A percentile compares a stretch with the other conserved stretches of the same genome.
phyloP scores from a whole-genome alignment of 37 sponge, comb jelly and placozoan species.

The Geodia barretti region DNA sequence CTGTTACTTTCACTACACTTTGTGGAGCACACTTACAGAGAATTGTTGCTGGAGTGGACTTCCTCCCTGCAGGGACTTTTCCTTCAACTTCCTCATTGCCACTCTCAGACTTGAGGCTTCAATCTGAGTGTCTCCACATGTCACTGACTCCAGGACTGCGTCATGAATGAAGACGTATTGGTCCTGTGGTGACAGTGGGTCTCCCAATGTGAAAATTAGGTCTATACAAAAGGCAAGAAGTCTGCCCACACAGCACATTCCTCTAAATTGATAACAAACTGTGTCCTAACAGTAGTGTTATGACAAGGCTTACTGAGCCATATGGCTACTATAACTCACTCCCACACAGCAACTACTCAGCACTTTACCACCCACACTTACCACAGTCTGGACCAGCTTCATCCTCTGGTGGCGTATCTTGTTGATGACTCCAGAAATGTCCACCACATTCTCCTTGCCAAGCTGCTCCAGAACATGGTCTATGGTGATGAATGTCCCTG shows the following conservation, averaged over 20 bases:
- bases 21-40: background rate
- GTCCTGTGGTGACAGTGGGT: constrained; percentile 10
- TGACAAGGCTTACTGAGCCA: too few species aligned
- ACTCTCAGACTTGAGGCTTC: background rate
- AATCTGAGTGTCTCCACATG: constrained; percentile 18
- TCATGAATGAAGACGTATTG: constrained; percentile 35
- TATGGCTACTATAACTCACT: too few species aligned
- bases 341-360: too few species aligned
- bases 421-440: constrained; percentile 47
- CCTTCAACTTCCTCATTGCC: background rate
- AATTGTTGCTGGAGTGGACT: background rate
- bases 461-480: constrained; percentile 66
- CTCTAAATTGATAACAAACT: too few species aligned
- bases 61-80: background rate
- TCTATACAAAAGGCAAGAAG: too few species aligned
- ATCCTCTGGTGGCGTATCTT: constrained; percentile 63
- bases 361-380: too few species aligned
- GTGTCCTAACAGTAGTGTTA: too few species aligned
- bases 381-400: constrained; percentile 67
- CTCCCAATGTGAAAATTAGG: too few species aligned
- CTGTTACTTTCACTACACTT: background rate
- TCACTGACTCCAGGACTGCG: constrained; percentile 31
- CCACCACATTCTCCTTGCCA: constrained; percentile 44
- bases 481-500: constrained; percentile 77
- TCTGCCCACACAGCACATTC: too few species aligned